Percentiles rank a stretch among this genome's conserved stretches.
phyloP scores from a whole-genome alignment of 2,888 invertebrate species.

The Tipula vernalis region DNA sequence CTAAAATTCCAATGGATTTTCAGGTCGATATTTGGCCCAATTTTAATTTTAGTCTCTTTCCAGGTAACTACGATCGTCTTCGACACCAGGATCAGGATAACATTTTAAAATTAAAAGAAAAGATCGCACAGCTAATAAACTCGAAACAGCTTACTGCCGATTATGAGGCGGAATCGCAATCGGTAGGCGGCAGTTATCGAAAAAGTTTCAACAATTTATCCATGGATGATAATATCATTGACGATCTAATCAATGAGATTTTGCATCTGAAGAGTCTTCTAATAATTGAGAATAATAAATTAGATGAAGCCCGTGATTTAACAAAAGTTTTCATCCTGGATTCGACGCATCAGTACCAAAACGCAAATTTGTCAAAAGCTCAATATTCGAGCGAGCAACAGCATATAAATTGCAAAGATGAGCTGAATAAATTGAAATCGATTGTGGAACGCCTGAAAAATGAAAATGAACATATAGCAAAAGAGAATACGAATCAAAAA shows the following conservation, averaged over 20 bases:
- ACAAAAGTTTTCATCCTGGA: conserved; percentile 39
- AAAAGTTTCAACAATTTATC: conserved; percentile 15
- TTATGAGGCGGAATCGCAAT: conserved; percentile 26
- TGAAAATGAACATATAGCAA: conserved; percentile 23
- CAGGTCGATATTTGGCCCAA: neutral
- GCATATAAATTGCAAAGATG: conserved; percentile 27
- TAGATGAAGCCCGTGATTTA: conserved; percentile 48
- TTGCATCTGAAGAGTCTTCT: conserved; percentile 48
- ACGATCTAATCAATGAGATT: conserved; percentile 49
- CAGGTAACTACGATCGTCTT: conserved; percentile 58
- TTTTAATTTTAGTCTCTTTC: neutral
- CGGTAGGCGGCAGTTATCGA: neutral
- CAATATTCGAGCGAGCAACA: conserved; percentile 15
- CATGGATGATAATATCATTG: conserved; percentile 27
- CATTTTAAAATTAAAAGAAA: conserved; percentile 47
- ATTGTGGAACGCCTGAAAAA: conserved; percentile 24
- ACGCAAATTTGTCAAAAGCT: conserved; percentile 29
- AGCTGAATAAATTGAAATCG: conserved; percentile 53
- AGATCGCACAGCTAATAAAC: conserved; percentile 25
- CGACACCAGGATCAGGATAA: conserved; percentile 58
- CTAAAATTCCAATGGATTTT: too few relatives aligned
- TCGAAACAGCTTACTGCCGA: conserved; percentile 22
- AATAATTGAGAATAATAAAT: conserved; percentile 44
- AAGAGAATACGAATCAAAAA: conserved; percentile 39
- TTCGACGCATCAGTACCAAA: conserved; percentile 19